These are phyloP conservation scores for Drosophila pruinosa DNA, from an alignment of 1,140 invertebrate species.

Conservation along the genomic window DNA sequence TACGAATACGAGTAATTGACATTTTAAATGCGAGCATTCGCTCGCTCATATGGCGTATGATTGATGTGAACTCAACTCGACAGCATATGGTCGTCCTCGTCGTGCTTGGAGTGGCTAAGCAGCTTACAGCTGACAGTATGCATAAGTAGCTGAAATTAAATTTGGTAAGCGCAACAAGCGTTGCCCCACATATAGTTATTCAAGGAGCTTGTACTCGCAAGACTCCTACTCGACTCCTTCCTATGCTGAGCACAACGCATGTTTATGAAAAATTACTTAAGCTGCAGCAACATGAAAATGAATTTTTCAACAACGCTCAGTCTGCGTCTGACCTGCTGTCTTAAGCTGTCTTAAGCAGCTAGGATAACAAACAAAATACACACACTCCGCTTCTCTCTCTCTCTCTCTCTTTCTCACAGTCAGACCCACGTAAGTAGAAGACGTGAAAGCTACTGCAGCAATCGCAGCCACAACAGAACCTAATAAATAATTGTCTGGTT, in stretches of 20 bases:
- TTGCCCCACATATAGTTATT: neutral
- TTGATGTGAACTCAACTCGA: constrained; percentile 37
- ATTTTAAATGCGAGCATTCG: constrained; percentile 58
- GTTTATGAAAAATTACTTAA: constrained; percentile 77
- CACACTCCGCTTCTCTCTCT: neutral
- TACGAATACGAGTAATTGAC: constrained; percentile 52
- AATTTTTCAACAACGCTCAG: constrained; percentile 72
- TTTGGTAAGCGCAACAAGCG: constrained; percentile 60
- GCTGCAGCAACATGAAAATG: constrained; percentile 74
- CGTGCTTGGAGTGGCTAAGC: constrained; percentile 46
- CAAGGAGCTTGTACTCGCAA: neutral
- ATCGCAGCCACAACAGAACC: constrained; percentile 48
- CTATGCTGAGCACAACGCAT: constrained; percentile 24
- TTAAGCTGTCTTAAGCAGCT: constrained; percentile 65
- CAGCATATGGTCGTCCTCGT: constrained; percentile 43
- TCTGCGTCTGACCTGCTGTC: constrained; percentile 56
- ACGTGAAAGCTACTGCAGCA: constrained; percentile 4
- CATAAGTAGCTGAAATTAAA: constrained; percentile 78
- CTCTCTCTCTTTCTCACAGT: neutral
- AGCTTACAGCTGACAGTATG: constrained; percentile 57
- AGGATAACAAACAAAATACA: constrained; percentile 53
- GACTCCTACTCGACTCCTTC: neutral
- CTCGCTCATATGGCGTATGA: constrained; percentile 35
- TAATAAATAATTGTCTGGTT: constrained; percentile 80
- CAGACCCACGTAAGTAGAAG: neutral